phyloP scores from a whole-genome alignment of 2,113 vertebrate species.

The Perognathus longimembris region DNA sequence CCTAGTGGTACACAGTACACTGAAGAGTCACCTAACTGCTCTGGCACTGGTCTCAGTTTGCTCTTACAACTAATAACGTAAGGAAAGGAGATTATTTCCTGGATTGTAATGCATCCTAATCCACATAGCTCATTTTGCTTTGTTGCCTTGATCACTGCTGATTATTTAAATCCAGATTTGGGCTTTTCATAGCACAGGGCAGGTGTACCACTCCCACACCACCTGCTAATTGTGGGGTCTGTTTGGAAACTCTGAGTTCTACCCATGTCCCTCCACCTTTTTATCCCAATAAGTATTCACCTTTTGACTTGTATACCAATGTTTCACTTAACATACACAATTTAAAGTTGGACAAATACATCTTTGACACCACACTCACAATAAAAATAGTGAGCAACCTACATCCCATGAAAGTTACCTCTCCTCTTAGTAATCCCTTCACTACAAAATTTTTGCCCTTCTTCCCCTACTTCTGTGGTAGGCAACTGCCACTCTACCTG shows the following conservation, averaged over 20 bases:
- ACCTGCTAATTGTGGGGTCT: neutral
- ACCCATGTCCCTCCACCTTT: neutral
- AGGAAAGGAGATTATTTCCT: constrained; percentile 16
- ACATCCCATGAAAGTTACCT: neutral
- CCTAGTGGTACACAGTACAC: neutral
- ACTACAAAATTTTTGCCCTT: neutral
- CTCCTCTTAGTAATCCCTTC: neutral
- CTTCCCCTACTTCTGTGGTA: too few species aligned
- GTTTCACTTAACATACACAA: constrained; percentile 8
- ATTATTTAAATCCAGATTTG: constrained; percentile 31
- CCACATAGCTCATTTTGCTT: neutral
- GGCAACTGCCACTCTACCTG: neutral
- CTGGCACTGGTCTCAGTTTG: constrained; percentile 2
- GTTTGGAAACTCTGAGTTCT: neutral
- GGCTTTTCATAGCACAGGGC: rapidly evolving
- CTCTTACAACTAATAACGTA: constrained; percentile 30
- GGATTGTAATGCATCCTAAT: neutral
- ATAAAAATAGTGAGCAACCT: neutral
- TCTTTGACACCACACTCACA: neutral
- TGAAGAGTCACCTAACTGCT: neutral
- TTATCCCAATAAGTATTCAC: neutral
- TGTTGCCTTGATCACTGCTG: neutral
- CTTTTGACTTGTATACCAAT: neutral
- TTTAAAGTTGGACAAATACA: neutral
- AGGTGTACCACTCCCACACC: neutral